Base-by-base conservation (phyloP, 2,797 vertebrate species). In the Poecilia gillii region DNA sequence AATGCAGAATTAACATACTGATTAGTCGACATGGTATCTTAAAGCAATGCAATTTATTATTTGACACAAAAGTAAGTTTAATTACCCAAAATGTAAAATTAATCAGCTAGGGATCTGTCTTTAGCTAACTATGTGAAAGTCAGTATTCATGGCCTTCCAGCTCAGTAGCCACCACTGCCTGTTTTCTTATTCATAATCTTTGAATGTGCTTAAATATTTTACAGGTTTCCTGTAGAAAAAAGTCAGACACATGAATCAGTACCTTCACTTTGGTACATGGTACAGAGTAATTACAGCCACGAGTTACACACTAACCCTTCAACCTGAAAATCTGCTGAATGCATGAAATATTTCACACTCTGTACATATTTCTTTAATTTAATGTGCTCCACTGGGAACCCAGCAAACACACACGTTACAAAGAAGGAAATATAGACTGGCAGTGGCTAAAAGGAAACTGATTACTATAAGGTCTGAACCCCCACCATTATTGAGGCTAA, bases 291-390 rank as follows among this genome's bases (percentile, higher is more conserved):
- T 93, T 91, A 90, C 82, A 81, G 76, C 73, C 71, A 66, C 70
- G 81, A 90, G 88, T 78, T 82, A 86, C 89, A 83, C 39, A 16
- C 81, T 80, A 78, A 88, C 88, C 85, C 74, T 75, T 88, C 76
- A 83, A 76, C 87, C 75, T 20, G 12, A 76, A 86, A 92, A 91
- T 74, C 55, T 91, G 93, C 90, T 92, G 90, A 91, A 80, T 79
- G 84, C 20, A 73, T 8, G 64, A 83, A 93, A 85, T 57, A 57
- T 74, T 79, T 77, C 73, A 25, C 79, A 84, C 82, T 39, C 70
- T 20, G 62, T 12, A 73, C 62, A 72, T 74, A 74, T 78, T 82
- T 41, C 78, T 72, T 75, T 80, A 78, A 87, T 18, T 46, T 79
- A 77, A 85, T 16, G 74, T 59, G 77, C 23, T 90, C 82, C 79